Evolutionary conservation across 2,888 invertebrate genomes (phyloP).

Genomic region (Drosophila siamana): DNA sequence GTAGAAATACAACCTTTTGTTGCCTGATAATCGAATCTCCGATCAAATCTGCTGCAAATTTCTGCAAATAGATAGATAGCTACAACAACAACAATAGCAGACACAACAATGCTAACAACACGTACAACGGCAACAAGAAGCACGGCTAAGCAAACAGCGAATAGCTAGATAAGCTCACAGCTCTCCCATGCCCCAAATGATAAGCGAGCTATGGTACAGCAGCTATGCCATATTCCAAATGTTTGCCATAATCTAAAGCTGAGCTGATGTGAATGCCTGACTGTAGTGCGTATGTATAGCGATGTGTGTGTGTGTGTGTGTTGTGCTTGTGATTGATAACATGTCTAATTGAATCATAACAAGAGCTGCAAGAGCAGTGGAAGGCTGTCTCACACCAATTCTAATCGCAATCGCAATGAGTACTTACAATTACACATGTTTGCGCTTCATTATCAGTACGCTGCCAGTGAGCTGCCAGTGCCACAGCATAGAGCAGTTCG

Average conservation of each 20-base stretch:
- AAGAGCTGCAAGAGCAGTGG: constrained; percentile 31
- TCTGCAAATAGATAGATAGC: constrained; percentile 16
- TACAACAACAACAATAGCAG: constrained; percentile 2
- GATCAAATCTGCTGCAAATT: constrained; percentile 1
- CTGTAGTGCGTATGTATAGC: constrained; percentile 18
- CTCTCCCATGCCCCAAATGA: constrained; percentile 62
- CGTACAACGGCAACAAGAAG: constrained; percentile 9
- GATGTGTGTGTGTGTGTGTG: constrained; percentile 22
- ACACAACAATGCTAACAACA: not conserved
- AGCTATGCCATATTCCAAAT: constrained; percentile 44
- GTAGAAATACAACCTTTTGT: not conserved
- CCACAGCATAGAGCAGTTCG: constrained; percentile 22
- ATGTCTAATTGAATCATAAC: constrained; percentile 69
- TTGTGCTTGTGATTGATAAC: constrained; percentile 63
- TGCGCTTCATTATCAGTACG: constrained; percentile 65
- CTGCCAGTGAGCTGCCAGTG: constrained; percentile 1
- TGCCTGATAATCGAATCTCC: not conserved
- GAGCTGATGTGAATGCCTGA: constrained; percentile 18
- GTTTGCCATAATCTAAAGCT: constrained; percentile 61
- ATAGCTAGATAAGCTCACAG: constrained; percentile 53
- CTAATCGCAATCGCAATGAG: constrained; percentile 74
- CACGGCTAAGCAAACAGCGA: constrained; percentile 42
- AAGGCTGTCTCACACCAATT: constrained; percentile 39
- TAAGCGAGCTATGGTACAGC: constrained; percentile 42
- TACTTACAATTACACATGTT: constrained; percentile 75